A percentile compares a stretch with the other conserved stretches of the same genome.
Conservation (phyloP, 2,113 vertebrate genomes). For the Ctenodactylus gundi region DNA sequence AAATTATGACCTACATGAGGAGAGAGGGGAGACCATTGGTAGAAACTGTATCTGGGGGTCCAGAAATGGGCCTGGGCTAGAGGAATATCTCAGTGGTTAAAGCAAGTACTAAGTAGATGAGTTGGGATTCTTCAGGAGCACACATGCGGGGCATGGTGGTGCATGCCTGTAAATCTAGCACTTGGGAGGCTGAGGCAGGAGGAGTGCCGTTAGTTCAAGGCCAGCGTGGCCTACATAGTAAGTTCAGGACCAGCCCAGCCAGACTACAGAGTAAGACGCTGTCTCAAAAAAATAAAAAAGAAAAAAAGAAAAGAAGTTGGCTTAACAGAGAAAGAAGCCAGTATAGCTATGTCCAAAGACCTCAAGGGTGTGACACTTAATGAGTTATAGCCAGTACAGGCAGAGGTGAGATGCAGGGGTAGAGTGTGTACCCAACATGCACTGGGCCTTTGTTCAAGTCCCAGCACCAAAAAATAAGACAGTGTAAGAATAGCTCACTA, state of each 20-base stretch:
- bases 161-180: no score
- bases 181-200: no score
- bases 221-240: no score
- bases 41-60: neutral
- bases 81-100: neutral
- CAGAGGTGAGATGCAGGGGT: neutral
- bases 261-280: no score
- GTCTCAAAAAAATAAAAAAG: no score
- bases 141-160: no score
- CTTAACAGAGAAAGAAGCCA: no score
- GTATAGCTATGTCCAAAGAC: neutral
- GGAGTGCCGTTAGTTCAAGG: no score
- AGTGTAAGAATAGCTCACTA: neutral
- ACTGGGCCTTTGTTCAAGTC: neutral
- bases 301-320: no score
- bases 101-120: no score
- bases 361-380: neutral
- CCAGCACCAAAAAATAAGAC: neutral
- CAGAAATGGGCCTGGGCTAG: neutral
- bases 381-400: neutral
- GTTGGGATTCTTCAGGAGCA: no score
- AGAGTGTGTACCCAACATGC: neutral
- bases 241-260: no score
- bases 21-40: neutral
- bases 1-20: neutral